Base-by-base conservation (phyloP, 2,113 vertebrate species). In the Lutjanus erythropterus region DNA sequence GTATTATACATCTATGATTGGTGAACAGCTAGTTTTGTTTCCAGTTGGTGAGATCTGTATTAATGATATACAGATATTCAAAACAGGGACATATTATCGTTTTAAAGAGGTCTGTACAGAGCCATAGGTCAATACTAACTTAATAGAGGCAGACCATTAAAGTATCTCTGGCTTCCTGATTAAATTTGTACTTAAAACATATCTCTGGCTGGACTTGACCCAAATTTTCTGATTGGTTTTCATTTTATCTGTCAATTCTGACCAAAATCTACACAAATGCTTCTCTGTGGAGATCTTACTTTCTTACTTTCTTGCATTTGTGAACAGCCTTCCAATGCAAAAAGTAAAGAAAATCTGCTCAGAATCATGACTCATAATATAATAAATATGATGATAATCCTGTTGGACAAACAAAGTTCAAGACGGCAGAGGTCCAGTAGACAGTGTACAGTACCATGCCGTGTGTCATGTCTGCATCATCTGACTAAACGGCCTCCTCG, bases 381-480 rank as follows among this genome's bases (percentile, higher is more conserved):
- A 39, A 39, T 39, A 39, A 39, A 9, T 9, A 39, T 39, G 9
- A 39, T 39, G 7, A 35, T 35, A 35, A 35, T 35, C 7, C 4
- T 35, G 33, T 5, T 35, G 33, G 33, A 35, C 33, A 35, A 55
- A 42, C 67, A 53, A 50, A 67, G 64, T 42, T 19, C 25, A 29
- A 68, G 56, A 39, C 29, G 9, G 23, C 46, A 39, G 25, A 15
- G 56, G 73, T 47, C 39, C 27, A 50, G 66, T 31, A 49, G 82
- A 71, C 68, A 29, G 29, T 7, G 41, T 80, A 75, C 55, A 66
- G 58, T 60, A 74, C 62, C 6, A 47, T 46, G 64, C 59, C 29
- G 18, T 69, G 21, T 81, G 77, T 80, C 74, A 75, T 25, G 7
- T 81, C 73, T 72, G 49, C 3, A 4, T 88, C 74, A 56, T 85